phyloP scores from a whole-genome alignment of 2,888 invertebrate species.

The Idaea aversata region DNA sequence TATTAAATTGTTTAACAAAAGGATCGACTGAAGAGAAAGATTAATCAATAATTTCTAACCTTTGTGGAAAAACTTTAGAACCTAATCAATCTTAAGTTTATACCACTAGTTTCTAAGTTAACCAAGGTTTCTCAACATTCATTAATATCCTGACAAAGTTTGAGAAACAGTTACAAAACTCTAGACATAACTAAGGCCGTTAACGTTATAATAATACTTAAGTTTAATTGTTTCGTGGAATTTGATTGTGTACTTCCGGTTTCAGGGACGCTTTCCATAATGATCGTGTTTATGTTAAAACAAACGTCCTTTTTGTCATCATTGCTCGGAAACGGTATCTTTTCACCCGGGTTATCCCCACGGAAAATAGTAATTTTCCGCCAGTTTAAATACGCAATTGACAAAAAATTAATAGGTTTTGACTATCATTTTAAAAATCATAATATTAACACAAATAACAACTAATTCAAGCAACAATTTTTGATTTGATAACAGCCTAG shows the following conservation, averaged over 20 bases:
- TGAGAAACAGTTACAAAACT: constrained; percentile 1
- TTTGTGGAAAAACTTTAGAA: not conserved
- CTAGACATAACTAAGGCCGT: not conserved
- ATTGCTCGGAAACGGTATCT: not conserved
- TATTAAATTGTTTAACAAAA: too few species aligned
- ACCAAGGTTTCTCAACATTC: not conserved
- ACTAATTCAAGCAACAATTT: too few species aligned
- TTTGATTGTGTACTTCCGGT: not conserved
- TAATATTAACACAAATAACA: too few species aligned
- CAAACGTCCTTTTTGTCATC: not conserved
- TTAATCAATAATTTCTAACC: not conserved
- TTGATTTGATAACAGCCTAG: too few species aligned
- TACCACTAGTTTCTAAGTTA: not conserved
- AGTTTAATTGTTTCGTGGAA: not conserved
- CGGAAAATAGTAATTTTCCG: not conserved
- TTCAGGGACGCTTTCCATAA: not conserved
- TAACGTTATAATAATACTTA: not conserved
- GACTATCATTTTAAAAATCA: too few species aligned
- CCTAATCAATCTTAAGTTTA: not conserved
- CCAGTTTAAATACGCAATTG: too few species aligned
- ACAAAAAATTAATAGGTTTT: too few species aligned
- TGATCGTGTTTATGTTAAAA: not conserved
- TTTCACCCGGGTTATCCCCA: not conserved
- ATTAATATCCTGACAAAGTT: not conserved
- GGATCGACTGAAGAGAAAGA: not conserved